A percentile compares a stretch with the other conserved stretches of the same genome.
Evolutionary conservation across 2,888 invertebrate genomes (phyloP).

Genomic region (Spilarctia lutea): DNA sequence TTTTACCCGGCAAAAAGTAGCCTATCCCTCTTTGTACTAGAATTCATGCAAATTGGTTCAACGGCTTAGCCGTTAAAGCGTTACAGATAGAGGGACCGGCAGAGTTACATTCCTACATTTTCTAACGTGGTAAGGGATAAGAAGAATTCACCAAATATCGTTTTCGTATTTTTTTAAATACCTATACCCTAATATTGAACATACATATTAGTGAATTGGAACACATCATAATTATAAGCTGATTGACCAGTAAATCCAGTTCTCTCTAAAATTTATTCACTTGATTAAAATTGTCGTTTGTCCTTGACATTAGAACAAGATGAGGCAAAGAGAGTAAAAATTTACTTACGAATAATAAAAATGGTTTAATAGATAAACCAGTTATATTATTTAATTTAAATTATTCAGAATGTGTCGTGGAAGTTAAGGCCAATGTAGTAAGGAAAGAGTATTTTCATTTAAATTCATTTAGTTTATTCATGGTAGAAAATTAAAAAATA

Average conservation of each 20-base stretch:
- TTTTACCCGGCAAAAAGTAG: too few relatives aligned
- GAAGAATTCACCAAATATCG: background rate
- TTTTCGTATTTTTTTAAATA: background rate
- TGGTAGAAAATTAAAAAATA: constrained; percentile 67
- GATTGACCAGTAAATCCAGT: constrained; percentile 26
- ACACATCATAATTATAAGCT: constrained; percentile 4
- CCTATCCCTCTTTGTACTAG: too few relatives aligned
- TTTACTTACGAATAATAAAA: constrained; percentile 12
- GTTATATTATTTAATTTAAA: constrained; percentile 21
- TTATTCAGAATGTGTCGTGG: background rate
- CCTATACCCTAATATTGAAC: background rate
- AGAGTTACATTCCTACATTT: background rate
- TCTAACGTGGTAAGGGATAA: background rate
- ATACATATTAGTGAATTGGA: background rate
- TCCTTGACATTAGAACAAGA: constrained; percentile 37
- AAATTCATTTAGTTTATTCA: constrained; percentile 42
- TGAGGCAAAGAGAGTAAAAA: constrained; percentile 41
- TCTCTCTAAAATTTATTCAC: constrained; percentile 5
- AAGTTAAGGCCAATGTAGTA: background rate
- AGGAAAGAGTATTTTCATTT: constrained; percentile 13
- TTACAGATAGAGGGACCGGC: too few relatives aligned
- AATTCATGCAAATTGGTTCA: too few relatives aligned
- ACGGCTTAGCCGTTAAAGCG: too few relatives aligned
- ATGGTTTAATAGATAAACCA: constrained; percentile 14
- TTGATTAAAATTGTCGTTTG: constrained; percentile 20